Evolutionary conservation across 2,113 vertebrate species (phyloP).

Genomic region (Ophiodon elongatus): DNA sequence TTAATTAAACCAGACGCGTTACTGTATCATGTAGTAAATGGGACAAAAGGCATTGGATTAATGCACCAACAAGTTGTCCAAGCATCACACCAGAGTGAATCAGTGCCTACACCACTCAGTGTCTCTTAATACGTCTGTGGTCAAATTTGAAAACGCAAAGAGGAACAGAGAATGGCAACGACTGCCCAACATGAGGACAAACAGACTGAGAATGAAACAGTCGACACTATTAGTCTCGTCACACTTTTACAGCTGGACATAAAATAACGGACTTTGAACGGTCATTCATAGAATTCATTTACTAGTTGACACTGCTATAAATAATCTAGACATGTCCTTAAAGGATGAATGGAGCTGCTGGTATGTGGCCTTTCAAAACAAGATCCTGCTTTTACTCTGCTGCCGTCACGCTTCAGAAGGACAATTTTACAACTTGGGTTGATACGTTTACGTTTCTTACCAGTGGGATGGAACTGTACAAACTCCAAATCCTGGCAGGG

Average conservation of each 20-base stretch:
- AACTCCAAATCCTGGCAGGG: conserved; percentile 98
- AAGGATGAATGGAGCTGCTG: not conserved
- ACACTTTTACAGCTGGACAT: not conserved
- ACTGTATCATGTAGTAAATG: not conserved
- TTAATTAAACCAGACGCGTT: not conserved
- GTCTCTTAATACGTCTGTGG: not conserved
- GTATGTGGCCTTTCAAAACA: not conserved
- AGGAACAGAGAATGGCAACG: not conserved
- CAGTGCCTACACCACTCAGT: not conserved
- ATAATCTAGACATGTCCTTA: not conserved
- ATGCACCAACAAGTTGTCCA: not conserved
- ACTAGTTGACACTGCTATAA: not conserved
- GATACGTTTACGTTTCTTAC: conserved; percentile 75
- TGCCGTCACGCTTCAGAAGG: not conserved
- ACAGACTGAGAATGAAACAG: not conserved
- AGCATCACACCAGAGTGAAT: not conserved
- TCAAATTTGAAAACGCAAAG: not conserved
- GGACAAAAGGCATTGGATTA: not conserved
- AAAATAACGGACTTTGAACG: conserved; percentile 24
- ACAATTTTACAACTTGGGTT: not conserved
- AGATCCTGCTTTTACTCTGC: not conserved
- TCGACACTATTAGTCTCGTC: not conserved
- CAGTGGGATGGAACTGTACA: conserved; percentile 99
- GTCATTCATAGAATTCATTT: not conserved
- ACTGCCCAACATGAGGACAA: not conserved